Base-by-base conservation (phyloP, 2,797 vertebrate genomes). In the Phalanger gymnotis region DNA sequence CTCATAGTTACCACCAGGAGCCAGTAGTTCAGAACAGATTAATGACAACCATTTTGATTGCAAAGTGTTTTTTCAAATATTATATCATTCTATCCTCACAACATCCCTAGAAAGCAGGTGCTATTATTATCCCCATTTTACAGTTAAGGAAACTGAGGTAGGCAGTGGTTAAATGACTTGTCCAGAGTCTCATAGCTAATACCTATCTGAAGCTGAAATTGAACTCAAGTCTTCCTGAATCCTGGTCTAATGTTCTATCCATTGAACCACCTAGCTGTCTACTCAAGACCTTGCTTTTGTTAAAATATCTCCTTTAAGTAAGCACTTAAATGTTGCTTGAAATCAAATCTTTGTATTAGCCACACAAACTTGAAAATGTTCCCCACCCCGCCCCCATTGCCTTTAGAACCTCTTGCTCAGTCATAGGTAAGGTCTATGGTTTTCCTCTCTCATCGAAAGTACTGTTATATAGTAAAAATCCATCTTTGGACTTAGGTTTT, bases 371-470 rank as follows among this genome's bases (percentile, higher is more conserved):
- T 81, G 90, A 34, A 22, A 95, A 93, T 47, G 6, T 52, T 16
- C 25, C 55, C 89, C 66, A 28, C 91, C 31, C 7, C 54, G 19
- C 58, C 0, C 11, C n/a, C n/a, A n/a, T n/a, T n/a, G n/a, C n/a
- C n/a, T 34, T 91, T 66, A 51, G 53, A 93, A 93, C 57, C 73
- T 55, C 25, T 52, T 14, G 51, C 53, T n/a, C 57, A 95, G 54
- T 89, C 87, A 25, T 47, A 90, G n/a, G 40, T 12, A 52, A 40
- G 90, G 52, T 14, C 7, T 53, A 90, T 58, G 25, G 14, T 54
- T 30, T 13, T 31, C 16, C 6, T 16, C 92, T 94, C 7, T n/a
- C 16, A 12, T 1, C 25, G 34, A n/a, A 81, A 25, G 13, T 87
- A 0, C 34, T 91, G 40, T 51, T 11, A 93, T 54, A 66, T 16